Base-by-base conservation (phyloP, 2,113 vertebrate species). In the Chinchilla lanigera region DNA sequence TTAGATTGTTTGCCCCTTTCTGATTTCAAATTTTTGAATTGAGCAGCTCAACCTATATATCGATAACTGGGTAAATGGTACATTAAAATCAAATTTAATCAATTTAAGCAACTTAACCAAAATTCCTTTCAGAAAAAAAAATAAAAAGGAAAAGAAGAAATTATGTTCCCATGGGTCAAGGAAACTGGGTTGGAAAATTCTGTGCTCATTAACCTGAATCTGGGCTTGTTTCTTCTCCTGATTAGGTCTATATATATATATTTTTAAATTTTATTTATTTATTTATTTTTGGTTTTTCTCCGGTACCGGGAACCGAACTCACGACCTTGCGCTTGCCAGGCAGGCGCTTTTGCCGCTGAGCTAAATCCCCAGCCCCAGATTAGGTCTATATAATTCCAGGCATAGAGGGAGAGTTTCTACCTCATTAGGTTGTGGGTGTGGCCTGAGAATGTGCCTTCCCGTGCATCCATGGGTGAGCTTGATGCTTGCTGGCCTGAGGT, bases 201-300 rank as follows among this genome's bases (percentile, higher is more conserved):
- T 41, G 11, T 44, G 50, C 7, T 30, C 41, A 24, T 12, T 47
- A 8, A 16, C 14, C 81, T 58, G 28, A 84, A 61, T 94, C 33
- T 52, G 54, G 41, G 28, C 19, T 67, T 7, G 26, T 35, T 71
- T 85, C 52, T 93, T 7, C 58, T 63, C 16, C 56, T 58, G 41
- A 20, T 24, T 30, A 47, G 19, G 22, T 0, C 0, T 20, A 4
- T 17, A 1, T 17, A 84, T n/a, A n/a, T n/a, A n/a, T n/a, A n/a
- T n/a, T n/a, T n/a, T n/a, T n/a, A n/a, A n/a, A n/a, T n/a, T n/a
- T n/a, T n/a, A n/a, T n/a, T n/a, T n/a, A n/a, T n/a, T n/a, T n/a
- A n/a, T n/a, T n/a, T n/a, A n/a, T n/a, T n/a, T n/a, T n/a, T n/a
- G n/a, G n/a, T n/a, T n/a, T n/a, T n/a, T n/a, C n/a, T n/a, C n/a